A percentile compares a stretch with the other conserved stretches of the same genome.
phyloP scores from a whole-genome alignment of 2,888 invertebrate genomes.

The Ctena decussata region DNA sequence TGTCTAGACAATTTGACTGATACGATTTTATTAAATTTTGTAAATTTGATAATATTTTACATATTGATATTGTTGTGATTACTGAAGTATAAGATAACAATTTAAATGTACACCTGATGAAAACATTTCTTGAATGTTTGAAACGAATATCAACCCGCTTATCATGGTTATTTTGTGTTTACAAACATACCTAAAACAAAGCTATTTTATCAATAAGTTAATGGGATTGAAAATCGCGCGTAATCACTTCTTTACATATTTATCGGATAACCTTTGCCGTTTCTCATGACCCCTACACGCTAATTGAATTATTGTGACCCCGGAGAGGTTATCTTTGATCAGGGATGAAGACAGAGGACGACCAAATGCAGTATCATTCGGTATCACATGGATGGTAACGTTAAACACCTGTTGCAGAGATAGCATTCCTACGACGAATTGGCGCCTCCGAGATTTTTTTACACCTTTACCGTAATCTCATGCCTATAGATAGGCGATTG shows the following conservation, averaged over 20 bases:
- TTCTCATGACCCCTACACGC: slow-evolving; percentile 56
- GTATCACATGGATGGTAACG: slow-evolving; percentile 58
- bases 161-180: too few relatives aligned
- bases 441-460: slow-evolving; percentile 51
- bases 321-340: slow-evolving; percentile 60
- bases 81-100: too few relatives aligned
- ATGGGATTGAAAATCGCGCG: slow-evolving; percentile 1
- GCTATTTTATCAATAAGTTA: background rate
- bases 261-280: slow-evolving; percentile 8
- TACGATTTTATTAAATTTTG: too few relatives aligned
- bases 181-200: background rate
- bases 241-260: background rate
- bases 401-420: slow-evolving; percentile 69
- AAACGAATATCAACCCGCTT: too few relatives aligned
- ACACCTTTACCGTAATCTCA: background rate
- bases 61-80: too few relatives aligned
- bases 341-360: slow-evolving; percentile 65
- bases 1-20: too few relatives aligned
- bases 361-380: slow-evolving; percentile 55
- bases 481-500: background rate
- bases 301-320: slow-evolving; percentile 67
- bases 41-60: too few relatives aligned
- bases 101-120: too few relatives aligned
- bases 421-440: slow-evolving; percentile 62
- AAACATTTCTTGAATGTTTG: too few relatives aligned